Base-by-base conservation (phyloP, 35 echinoderm and acorn worm genomes). In the Heliocidaris tuberculata region DNA sequence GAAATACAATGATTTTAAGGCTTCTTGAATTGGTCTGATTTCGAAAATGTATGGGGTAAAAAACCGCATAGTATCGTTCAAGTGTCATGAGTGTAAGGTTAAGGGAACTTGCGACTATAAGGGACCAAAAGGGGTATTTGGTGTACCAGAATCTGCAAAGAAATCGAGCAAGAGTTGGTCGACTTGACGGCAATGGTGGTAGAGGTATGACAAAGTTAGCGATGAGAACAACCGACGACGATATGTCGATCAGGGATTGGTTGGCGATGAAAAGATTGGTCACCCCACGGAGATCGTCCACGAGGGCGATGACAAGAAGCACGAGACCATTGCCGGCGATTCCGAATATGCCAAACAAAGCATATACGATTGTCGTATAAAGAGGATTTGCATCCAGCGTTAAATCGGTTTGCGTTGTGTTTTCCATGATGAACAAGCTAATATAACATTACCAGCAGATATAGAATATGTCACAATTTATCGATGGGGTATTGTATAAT, bases 211-310 rank as follows among this genome's bases (percentile, higher is more conserved):
- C 31, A 85, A 96, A 98, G 9, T n/a, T 31, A n/a, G 85, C 42
- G 32, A 94, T 7, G 5, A 98, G 90, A 7, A 98, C 50, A 16
- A 96, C 10, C 30, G 96, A 97, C 49, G 94, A 95, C 2, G n/a
- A 6, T 17, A 98, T 92, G 86, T 98, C 97, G 11, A 95, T 93
- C 21, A 98, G 86, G 30, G 97, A 98, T 88, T 98, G 97, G 88
- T 98, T 98, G 88, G 89, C 92, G 71, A 98, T 95, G 31, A 98
- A 92, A 32, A 98, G n/a, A 60, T 96, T 98, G 13, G 95, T 94
- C 5, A 94, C 90, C 31, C 59, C 42, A 0, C 86, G 47, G 7
- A 87, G 87, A 30, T 49, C 47, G 13, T 49, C 48, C 50, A 88
- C 54, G 7, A 27, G 86, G 32, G 85, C 47, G 30, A 94, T 88